Evolutionary conservation across 2,797 vertebrate genomes (phyloP).

Genomic region (Malurus leucopterus): DNA sequence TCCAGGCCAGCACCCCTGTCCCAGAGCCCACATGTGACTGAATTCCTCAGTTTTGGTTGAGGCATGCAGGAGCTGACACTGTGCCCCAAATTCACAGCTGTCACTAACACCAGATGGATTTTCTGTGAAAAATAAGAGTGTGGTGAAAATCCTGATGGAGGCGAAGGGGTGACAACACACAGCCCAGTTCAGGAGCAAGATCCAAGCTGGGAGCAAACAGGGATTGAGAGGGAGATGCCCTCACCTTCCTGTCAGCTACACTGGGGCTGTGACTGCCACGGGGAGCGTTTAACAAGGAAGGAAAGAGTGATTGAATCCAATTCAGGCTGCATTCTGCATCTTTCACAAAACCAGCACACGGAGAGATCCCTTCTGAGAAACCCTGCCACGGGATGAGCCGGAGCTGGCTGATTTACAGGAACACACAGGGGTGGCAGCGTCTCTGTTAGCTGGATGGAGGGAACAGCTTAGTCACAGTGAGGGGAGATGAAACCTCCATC

Average conservation of each 20-base stretch:
- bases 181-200: not conserved
- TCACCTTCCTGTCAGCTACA: not conserved
- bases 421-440: not conserved
- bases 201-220: not conserved
- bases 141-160: not conserved
- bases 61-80: not conserved
- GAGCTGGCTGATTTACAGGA: conserved; percentile 15
- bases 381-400: not conserved
- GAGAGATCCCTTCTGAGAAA: conserved; percentile 14
- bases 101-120: not conserved
- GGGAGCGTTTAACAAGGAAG: not conserved
- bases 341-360: not conserved
- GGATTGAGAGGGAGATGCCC: not conserved
- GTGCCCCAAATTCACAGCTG: not conserved
- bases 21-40: not conserved
- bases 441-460: not conserved
- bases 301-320: not conserved
- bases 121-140: not conserved
- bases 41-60: not conserved
- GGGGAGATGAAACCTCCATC: conserved; percentile 30
- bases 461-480: conserved; percentile 44
- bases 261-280: not conserved
- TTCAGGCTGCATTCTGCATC: not conserved
- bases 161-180: not conserved
- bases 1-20: not conserved